These are phyloP conservation scores for Diphyllodes magnificus DNA, from an alignment of 2,113 vertebrate species.

Conservation along the genomic window DNA sequence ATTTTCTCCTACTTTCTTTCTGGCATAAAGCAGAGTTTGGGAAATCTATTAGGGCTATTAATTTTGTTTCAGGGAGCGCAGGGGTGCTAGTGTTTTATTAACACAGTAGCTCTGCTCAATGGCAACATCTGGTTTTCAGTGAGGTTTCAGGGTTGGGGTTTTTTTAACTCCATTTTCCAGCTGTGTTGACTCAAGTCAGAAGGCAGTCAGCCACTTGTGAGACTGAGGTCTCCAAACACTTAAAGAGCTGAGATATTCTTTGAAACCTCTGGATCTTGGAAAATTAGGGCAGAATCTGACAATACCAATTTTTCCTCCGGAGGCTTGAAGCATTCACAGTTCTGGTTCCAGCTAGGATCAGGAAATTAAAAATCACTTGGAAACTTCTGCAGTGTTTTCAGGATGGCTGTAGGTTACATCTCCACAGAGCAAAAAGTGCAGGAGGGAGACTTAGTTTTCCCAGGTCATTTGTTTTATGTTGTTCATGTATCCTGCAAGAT, in stretches of 20 bases:
- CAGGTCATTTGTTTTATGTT: background rate
- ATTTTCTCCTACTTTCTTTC: background rate
- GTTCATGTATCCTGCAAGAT: background rate
- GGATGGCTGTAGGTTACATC: background rate
- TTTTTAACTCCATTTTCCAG: slow-evolving; percentile 33
- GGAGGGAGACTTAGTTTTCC: background rate
- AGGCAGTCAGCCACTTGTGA: slow-evolving; percentile 25
- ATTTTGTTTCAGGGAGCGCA: background rate
- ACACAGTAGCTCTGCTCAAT: slow-evolving; percentile 38
- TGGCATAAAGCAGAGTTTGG: background rate
- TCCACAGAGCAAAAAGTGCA: background rate
- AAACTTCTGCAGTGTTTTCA: background rate
- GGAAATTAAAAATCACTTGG: slow-evolving; percentile 53
- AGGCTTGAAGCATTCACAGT: slow-evolving; percentile 4
- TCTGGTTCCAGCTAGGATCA: slow-evolving; percentile 12
- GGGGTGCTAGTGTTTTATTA: slow-evolving; percentile 34
- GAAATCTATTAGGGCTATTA: slow-evolving; percentile 10
- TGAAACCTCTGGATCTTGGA: slow-evolving; percentile 41
- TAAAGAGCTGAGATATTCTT: slow-evolving; percentile 30
- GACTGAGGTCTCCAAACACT: slow-evolving; percentile 19
- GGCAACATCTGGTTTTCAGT: slow-evolving; percentile 49
- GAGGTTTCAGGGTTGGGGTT: background rate
- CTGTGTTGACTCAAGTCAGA: slow-evolving; percentile 52
- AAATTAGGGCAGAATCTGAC: slow-evolving; percentile 53
- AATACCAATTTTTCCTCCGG: slow-evolving; percentile 28